These are phyloP conservation scores for Leptinotarsa undecemlineata DNA, from an alignment of 1,140 invertebrate genomes.

Conservation along the genomic window DNA sequence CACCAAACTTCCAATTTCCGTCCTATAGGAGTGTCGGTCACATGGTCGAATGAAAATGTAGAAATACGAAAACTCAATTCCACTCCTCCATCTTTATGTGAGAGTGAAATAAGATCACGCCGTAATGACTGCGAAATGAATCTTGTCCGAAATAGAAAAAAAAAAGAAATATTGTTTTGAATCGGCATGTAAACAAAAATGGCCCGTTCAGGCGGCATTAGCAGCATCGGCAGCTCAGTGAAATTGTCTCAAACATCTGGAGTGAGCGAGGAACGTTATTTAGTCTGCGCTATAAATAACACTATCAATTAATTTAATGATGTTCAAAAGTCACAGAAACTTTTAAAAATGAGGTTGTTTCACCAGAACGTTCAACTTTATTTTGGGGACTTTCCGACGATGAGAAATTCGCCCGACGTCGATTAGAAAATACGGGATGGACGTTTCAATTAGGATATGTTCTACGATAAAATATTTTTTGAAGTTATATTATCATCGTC, in stretches of 20 bases:
- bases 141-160: slow-evolving; percentile 11
- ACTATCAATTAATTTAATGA: slow-evolving; percentile 53
- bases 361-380: slow-evolving; percentile 30
- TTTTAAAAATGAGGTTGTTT: slow-evolving; percentile 45
- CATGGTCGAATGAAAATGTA: no score
- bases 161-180: slow-evolving; percentile 28
- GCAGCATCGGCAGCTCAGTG: slow-evolving; percentile 26
- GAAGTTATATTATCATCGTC: no score
- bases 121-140: slow-evolving; percentile 11
- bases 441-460: no score
- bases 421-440: background rate
- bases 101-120: background rate
- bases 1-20: no score
- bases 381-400: slow-evolving; percentile 20
- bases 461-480: no score
- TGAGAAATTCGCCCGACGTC: background rate
- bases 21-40: no score
- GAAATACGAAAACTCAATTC: no score
- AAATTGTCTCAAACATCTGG: slow-evolving; percentile 47
- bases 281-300: slow-evolving; percentile 51
- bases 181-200: slow-evolving; percentile 30
- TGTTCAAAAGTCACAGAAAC: slow-evolving; percentile 48
- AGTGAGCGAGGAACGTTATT: slow-evolving; percentile 41
- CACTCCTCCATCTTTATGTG: background rate
- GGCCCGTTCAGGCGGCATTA: slow-evolving; percentile 13